Evolutionary conservation across 2,113 vertebrate species (phyloP).

Genomic region (Erinaceus europaeus): DNA sequence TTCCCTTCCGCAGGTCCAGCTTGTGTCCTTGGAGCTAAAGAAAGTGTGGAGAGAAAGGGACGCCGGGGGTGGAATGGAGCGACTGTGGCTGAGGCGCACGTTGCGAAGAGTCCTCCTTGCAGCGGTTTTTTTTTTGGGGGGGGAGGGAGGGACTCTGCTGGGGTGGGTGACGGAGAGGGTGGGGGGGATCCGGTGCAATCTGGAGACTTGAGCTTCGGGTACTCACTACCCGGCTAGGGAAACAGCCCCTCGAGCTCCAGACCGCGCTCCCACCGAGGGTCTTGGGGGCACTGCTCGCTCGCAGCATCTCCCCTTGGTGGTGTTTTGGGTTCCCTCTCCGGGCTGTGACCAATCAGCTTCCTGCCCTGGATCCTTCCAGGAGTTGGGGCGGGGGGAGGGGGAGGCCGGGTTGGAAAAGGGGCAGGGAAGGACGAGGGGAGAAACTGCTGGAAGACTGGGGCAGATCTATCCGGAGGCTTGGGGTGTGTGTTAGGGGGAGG

Average conservation of each 20-base stretch:
- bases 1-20: conserved; percentile 12
- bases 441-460: conserved; percentile 49
- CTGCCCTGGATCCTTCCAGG: conserved; percentile 56
- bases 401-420: not conserved
- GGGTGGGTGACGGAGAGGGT: not conserved
- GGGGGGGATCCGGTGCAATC: not conserved
- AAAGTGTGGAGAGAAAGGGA: conserved; percentile 57
- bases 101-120: not conserved
- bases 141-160: no score
- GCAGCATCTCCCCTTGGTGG: conserved; percentile 58
- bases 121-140: no score
- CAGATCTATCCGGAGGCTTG: not conserved
- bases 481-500: not conserved
- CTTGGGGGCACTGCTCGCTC: not conserved
- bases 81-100: no score
- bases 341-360: conserved; percentile 66
- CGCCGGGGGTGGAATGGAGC: not conserved
- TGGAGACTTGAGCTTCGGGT: not conserved
- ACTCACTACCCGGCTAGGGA: not conserved
- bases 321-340: conserved; percentile 73
- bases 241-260: not conserved
- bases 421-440: conserved; percentile 31
- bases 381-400: not conserved
- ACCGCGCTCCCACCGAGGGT: conserved; percentile 32
- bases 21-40: conserved; percentile 32